Base-by-base conservation (phyloP, 1,140 invertebrate genomes). In the Drosophila sucinea region DNA sequence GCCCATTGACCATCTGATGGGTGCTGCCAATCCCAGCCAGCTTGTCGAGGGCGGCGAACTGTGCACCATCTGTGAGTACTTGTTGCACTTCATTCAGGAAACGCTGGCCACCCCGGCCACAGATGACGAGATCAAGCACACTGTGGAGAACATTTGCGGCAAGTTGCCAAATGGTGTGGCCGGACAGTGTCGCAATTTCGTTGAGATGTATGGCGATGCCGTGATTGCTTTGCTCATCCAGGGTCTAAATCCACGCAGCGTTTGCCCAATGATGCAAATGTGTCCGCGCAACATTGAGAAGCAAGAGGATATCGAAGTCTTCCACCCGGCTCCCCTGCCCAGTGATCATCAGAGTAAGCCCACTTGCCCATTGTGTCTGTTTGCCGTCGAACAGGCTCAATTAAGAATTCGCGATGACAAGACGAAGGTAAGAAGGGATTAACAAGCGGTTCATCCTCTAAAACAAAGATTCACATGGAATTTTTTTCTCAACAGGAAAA, bases 61-160 rank as follows among this genome's bases (percentile, higher is more conserved):
- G 0, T 98, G 97, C 92, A 94, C 94, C 33, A 94, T 97, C 77
- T 98, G 97, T 90, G 95, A 97, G 93, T 97, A 96, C 92, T 93
- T 96, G 81, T 90, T 98, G 54, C 96, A 97, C 90, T 96, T 95
- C 70, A 72, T 98, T 56, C 96, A 97, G 90, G 93, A 95, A 67
- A 93, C 94, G 7, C 93, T 98, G 51, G 95, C 95, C 54, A 93
- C 95, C 76, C 94, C 95, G 10, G 92, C 92, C 29, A 95, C 94
- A 25, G 96, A 96, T 93, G 95, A 95, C 93, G 89, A 95, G 57
- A 90, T 92, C 40, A 95, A 95, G 78, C 75, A 94, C 6, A 91
- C 93, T 1, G 94, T 98, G 1, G 93, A 94, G 60, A 94, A 94
- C 61, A 93, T 96, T 4, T 98, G 97, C 86, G 90, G 93, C 17